Evolutionary conservation across 64 coral and sea anemone genomes (phyloP).

Genomic region (Orbicella faveolata): DNA sequence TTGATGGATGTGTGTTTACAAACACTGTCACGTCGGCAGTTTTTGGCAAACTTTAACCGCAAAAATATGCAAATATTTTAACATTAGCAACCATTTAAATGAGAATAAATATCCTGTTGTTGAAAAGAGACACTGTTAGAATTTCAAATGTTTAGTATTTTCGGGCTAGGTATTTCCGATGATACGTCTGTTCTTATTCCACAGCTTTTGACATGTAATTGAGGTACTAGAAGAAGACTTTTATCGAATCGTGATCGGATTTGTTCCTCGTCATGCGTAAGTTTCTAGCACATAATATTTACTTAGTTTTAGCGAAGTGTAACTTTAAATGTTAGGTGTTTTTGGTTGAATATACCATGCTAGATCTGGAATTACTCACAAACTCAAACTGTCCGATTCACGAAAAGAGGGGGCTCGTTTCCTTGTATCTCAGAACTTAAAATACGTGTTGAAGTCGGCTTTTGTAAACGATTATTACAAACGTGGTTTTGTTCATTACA

Average conservation of each 20-base stretch:
- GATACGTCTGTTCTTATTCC: neutral
- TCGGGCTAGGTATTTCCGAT: neutral
- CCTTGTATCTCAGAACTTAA: too few species aligned
- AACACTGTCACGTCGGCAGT: neutral
- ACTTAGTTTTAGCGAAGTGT: too few species aligned
- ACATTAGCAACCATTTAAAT: neutral
- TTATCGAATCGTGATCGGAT: neutral
- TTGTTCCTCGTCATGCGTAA: too few species aligned
- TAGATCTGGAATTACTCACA: too few species aligned
- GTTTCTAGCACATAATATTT: too few species aligned
- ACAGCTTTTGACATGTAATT: neutral
- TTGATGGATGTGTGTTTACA: neutral
- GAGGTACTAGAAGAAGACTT: neutral
- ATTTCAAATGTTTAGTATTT: neutral
- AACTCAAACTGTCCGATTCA: too few species aligned
- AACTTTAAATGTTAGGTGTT: too few species aligned
- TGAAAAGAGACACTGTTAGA: neutral
- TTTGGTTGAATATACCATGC: too few species aligned
- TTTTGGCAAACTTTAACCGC: neutral
- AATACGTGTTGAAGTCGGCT: too few species aligned
- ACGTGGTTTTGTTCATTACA: too few species aligned
- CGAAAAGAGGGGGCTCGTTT: too few species aligned
- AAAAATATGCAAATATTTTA: slow-evolving; percentile 18
- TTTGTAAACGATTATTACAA: too few species aligned
- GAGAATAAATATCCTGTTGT: slow-evolving; percentile 11